Evolutionary conservation across 2,888 invertebrate genomes (phyloP), one percentile per base, ranked within the genome.

Genomic region (Leucophora obtusa): DNA sequence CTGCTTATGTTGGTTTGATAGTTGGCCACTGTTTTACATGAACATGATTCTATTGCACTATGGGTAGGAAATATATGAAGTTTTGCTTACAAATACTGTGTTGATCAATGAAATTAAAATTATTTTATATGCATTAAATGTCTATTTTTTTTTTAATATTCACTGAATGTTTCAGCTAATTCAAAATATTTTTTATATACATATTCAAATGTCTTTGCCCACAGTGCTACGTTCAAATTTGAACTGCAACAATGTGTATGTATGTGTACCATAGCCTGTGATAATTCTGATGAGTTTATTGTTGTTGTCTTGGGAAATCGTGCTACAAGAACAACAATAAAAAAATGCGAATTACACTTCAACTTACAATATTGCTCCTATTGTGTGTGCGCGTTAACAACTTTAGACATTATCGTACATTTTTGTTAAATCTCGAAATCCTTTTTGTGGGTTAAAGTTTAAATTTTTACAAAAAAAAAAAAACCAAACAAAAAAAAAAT

Each of bases 381-480:
- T 4, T 28, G 28, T 28, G 7, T 38, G 38, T 38, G 10, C 38
- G 14, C 2, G 1, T 38, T 38, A 11, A 38, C 11, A 38, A 38
- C 38, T 38, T 38, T 11, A 38, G 7, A 28, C 28, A 28, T 28
- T 28, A 6, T 28, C 28, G 38, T 38, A 38, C 38, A 17, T 10
- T 35, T 1, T n/a, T 33, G 33, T 14, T 58, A 17, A 33, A 10
- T 58, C 10, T 7, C 15, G 35, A 47, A 58, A 35, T 58, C 33
- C 58, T 28, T 17, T 62, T 51, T 50, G 15, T 47, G 28, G 10
- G 18, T 51, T 58, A 14, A 51, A 70, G 35, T 35, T 66, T 38
- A 56, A 72, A 72, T 53, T 65, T 33, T 47, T 17, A 60, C 53
- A 47, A 47, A 11, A 47, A 59, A 50, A 7, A 35, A 65, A 62